These are phyloP conservation scores for Microdon myrmicae DNA, from an alignment of 2,888 invertebrate genomes.

Conservation along the genomic window DNA sequence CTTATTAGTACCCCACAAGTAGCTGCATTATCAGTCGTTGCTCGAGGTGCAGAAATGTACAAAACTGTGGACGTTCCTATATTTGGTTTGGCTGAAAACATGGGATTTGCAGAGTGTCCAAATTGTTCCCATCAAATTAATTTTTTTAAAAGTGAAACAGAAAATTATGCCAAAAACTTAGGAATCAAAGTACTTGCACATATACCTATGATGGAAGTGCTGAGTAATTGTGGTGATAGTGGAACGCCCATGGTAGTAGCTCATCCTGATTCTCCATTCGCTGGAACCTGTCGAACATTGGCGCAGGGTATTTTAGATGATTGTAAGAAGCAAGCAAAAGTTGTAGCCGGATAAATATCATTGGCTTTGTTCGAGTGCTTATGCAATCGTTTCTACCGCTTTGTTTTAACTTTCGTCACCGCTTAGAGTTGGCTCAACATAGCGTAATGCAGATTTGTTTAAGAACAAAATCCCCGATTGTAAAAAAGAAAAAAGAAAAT, in stretches of 20 bases:
- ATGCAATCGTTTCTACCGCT: no score
- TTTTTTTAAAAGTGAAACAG: conserved; percentile 78
- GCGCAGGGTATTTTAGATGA: conserved; percentile 47
- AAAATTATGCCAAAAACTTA: conserved; percentile 73
- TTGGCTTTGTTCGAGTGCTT: no score
- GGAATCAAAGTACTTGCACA: conserved; percentile 75
- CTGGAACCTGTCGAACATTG: conserved; percentile 56
- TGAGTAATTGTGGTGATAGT: conserved; percentile 63
- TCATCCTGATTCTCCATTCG: conserved; percentile 59
- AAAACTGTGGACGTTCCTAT: conserved; percentile 83
- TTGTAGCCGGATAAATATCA: no score
- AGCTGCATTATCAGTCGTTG: conserved; percentile 86
- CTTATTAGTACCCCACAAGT: conserved; percentile 93
- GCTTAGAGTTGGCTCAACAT: no score
- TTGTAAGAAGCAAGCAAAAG: conserved; percentile 25
- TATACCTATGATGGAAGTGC: conserved; percentile 61
- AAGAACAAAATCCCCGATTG: no score
- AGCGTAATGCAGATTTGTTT: no score
- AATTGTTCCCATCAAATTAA: conserved; percentile 79
- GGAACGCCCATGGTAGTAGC: conserved; percentile 63
- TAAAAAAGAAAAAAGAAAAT: no score
- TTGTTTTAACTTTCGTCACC: no score
- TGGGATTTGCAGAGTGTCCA: conserved; percentile 82
- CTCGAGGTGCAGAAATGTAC: conserved; percentile 89
- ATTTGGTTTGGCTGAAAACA: conserved; percentile 90